phyloP scores from a whole-genome alignment of 1,140 invertebrate genomes.

The Sminthurides bifidus region DNA sequence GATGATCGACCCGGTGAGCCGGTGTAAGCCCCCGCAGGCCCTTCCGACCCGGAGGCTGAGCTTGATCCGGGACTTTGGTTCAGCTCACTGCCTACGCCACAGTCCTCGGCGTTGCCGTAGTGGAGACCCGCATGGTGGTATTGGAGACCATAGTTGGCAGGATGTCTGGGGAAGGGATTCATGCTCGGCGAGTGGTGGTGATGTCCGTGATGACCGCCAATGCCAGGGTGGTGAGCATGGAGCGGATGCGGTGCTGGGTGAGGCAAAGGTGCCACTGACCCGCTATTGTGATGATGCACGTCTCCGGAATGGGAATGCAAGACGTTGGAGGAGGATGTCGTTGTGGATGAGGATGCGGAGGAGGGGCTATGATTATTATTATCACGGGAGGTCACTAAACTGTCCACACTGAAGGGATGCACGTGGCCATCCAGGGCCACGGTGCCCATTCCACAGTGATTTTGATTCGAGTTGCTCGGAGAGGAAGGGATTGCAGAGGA shows the following conservation, averaged over 20 bases:
- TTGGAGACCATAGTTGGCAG: background rate
- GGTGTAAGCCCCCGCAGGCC: background rate
- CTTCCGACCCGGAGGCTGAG: background rate
- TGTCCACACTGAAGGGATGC: constrained; percentile 31
- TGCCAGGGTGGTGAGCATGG: background rate
- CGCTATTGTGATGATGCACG: background rate
- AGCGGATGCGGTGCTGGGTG: constrained; percentile 1
- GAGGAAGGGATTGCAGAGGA: constrained; percentile 2
- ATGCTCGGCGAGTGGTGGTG: background rate
- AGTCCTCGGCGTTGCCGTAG: constrained; percentile 15
- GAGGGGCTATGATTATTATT: constrained; percentile 13
- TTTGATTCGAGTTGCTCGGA: constrained; percentile 5
- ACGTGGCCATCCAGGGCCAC: constrained; percentile 22
- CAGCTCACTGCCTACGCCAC: background rate
- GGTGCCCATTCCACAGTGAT: constrained; percentile 13
- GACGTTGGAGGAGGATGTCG: background rate
- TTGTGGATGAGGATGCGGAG: background rate
- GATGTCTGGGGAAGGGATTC: no score
- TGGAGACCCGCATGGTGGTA: constrained; percentile 7
- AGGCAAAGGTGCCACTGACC: background rate
- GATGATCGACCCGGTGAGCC: background rate
- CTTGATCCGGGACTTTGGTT: background rate
- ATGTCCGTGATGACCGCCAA: constrained; percentile 4
- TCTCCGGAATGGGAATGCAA: background rate
- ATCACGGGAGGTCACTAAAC: constrained; percentile 28